Evolutionary conservation across 92 coral and sea anemone species (phyloP).

Genomic region (Pocillopora grandis): DNA sequence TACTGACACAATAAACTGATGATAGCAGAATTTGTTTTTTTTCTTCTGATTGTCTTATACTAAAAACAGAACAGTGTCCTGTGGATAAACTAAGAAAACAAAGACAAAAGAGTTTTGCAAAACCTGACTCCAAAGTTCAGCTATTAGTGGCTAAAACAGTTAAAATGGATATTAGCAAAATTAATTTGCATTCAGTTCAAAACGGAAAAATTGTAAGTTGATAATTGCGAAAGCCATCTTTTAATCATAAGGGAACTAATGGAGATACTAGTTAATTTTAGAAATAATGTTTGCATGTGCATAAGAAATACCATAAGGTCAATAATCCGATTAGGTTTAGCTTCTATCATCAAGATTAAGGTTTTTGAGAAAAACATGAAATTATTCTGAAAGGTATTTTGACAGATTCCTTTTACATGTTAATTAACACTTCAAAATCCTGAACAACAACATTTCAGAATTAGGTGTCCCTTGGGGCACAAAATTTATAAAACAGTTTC

Average conservation of each 20-base stretch:
- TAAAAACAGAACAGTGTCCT: too few species aligned
- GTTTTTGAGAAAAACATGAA: neutral
- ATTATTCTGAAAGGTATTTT: neutral
- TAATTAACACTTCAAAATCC: neutral
- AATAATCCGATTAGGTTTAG: too few species aligned
- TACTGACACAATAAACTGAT: neutral
- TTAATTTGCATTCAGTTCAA: neutral
- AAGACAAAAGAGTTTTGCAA: too few species aligned
- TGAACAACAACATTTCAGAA: neutral
- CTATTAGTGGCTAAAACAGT: too few species aligned
- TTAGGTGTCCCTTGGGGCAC: neutral
- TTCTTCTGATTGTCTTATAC: too few species aligned
- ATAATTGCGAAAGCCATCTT: neutral
- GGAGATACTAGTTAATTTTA: too few species aligned
- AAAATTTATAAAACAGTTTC: neutral
- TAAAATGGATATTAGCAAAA: too few species aligned
- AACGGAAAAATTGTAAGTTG: neutral
- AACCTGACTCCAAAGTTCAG: too few species aligned
- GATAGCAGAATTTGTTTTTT: neutral
- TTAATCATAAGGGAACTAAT: neutral
- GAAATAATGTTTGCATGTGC: too few species aligned
- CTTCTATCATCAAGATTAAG: neutral
- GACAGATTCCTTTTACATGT: neutral
- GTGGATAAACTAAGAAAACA: too few species aligned
- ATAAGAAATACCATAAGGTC: too few species aligned